phyloP scores from a whole-genome alignment of 2,888 invertebrate species.

The Cosmia pyralina region DNA sequence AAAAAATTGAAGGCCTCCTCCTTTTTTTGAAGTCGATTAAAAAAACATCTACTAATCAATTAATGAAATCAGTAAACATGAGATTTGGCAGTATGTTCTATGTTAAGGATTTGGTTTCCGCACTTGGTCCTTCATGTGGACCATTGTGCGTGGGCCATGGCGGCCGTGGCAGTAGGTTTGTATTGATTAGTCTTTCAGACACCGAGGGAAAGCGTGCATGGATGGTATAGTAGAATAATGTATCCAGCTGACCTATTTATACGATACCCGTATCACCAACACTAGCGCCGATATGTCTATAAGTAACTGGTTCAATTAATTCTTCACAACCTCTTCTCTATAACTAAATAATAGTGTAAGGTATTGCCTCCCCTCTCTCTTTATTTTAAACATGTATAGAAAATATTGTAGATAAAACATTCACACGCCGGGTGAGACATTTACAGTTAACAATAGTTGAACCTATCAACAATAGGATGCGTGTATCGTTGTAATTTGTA shows the following conservation, averaged over 20 bases:
- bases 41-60: background rate
- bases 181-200: background rate
- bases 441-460: constrained; percentile 16
- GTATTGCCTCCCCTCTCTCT: background rate
- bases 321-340: background rate
- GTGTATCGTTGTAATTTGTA: constrained; percentile 11
- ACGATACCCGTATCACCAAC: background rate
- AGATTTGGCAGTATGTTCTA: background rate
- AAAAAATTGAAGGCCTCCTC: too few species aligned
- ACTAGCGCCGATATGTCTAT: background rate
- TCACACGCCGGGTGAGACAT: background rate
- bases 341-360: background rate
- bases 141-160: too few species aligned
- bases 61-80: background rate
- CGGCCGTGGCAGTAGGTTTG: background rate
- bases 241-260: background rate
- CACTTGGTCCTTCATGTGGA: too few species aligned
- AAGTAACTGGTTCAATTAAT: background rate
- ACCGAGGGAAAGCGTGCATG: background rate
- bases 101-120: too few species aligned
- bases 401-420: constrained; percentile 19
- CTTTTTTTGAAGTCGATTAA: too few species aligned
- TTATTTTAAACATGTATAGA: background rate
- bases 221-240: background rate
- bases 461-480: constrained; percentile 12